These are phyloP conservation scores for Ernsta delagoae DNA, from an alignment of 2,888 invertebrate species.

Conservation along the genomic window DNA sequence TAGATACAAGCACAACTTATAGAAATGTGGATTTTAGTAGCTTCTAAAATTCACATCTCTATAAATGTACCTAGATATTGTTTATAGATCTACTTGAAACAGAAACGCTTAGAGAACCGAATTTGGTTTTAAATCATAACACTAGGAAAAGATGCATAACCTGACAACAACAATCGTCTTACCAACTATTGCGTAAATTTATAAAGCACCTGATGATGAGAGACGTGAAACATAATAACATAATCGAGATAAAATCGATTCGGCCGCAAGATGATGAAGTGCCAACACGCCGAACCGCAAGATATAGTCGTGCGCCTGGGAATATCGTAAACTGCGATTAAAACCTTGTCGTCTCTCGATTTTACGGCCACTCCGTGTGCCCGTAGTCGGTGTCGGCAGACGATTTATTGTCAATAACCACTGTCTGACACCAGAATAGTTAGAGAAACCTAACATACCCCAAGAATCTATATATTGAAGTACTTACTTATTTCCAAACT, in stretches of 20 bases:
- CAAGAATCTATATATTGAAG: background rate
- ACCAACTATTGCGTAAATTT: background rate
- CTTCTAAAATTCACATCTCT: no score
- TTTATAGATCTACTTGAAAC: no score
- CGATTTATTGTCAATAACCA: slow-evolving; percentile 23
- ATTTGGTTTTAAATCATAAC: no score
- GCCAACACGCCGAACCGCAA: slow-evolving; percentile 43
- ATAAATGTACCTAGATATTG: no score
- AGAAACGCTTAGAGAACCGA: no score
- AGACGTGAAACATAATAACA: slow-evolving; percentile 11
- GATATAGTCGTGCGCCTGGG: slow-evolving; percentile 41
- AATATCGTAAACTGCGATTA: slow-evolving; percentile 44
- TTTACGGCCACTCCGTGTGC: slow-evolving; percentile 33
- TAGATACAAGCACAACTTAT: no score
- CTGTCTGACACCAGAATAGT: background rate
- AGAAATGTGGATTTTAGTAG: no score
- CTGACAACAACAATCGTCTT: background rate
- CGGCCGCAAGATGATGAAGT: slow-evolving; percentile 42
- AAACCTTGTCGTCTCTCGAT: slow-evolving; percentile 34
- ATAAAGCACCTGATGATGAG: background rate
- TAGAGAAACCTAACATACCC: background rate
- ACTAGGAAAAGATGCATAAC: no score
- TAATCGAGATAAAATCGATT: slow-evolving; percentile 43
- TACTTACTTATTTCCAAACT: no score
- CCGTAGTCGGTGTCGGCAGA: slow-evolving; percentile 10